Base-by-base conservation (phyloP, 2,113 vertebrate species). In the Microtus richardsoni region DNA sequence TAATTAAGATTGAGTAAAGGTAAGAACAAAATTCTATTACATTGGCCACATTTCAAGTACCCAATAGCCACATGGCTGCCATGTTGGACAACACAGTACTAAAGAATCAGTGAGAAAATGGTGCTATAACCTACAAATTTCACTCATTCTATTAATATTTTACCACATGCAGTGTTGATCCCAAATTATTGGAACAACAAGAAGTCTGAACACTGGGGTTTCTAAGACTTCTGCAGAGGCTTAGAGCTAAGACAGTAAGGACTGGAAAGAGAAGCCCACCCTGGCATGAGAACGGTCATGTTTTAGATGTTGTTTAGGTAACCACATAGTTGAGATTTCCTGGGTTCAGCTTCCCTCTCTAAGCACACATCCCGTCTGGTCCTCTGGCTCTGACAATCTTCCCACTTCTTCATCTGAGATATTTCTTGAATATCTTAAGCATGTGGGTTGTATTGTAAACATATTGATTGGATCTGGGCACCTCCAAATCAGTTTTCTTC, bases 1-100 rank as follows among this genome's bases (percentile, higher is more conserved):
- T 73, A 41, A 70, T 68, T 91, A 91, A 88, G 2, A 24, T 54
- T 62, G 33, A 93, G 41, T 80, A 52, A 91, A 92, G 84, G 90
- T 52, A 41, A 84, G 49, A 95, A n/a, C 64, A 12, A 64, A 71
- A 33, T 74, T 96, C 64, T 94, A 0, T 88, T 88, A 64, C 33
- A 82, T 71, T 36, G 73, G 26, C 4, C 3, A 75, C 5, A 49
- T 88, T 88, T 91, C 36, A 79, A 90, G 33, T 74, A 49, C 39
- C 47, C 30, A 44, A 0, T 68, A 73, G 39, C 30, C 36, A 33
- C 2, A 10, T 11, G 71, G 12, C n/a, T 94, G 10, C 26, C 47
- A 36, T 9, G 5, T 33, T 84, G n/a, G 41, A 77, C 4, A 71
- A 9, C 3, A 13, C 28, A 58, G 11, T 49, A 88, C 36, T 91